A percentile compares a stretch with the other conserved stretches of the same genome.
These are phyloP conservation scores for Erithacus rubecula DNA, from an alignment of 2,797 vertebrate species.

Conservation along the genomic window DNA sequence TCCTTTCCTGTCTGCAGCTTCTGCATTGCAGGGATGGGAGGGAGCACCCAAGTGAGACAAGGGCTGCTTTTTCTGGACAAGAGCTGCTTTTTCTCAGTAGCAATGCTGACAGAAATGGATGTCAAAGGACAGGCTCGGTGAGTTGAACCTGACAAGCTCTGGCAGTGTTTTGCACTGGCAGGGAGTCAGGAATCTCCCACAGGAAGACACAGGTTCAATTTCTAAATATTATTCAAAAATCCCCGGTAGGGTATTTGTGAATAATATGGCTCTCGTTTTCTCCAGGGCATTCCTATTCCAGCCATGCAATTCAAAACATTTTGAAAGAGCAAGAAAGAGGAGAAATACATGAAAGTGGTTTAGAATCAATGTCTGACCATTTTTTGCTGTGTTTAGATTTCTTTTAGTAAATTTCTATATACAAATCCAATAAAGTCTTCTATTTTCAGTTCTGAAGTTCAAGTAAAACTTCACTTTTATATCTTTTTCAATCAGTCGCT, in stretches of 20 bases:
- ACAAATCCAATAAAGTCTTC: neutral
- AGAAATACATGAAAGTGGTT: neutral
- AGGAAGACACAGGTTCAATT: neutral
- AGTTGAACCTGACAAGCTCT: neutral
- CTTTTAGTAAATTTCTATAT: neutral
- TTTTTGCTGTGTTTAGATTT: neutral
- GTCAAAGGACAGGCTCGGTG: neutral
- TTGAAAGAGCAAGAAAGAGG: neutral
- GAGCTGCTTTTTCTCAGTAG: neutral
- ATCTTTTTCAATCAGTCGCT: neutral
- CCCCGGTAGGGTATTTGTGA: neutral
- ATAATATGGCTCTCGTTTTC: neutral
- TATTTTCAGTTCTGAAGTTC: neutral
- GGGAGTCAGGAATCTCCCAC: neutral
- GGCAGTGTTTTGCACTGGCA: neutral
- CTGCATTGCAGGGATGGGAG: neutral
- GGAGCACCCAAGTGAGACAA: neutral
- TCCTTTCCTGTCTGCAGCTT: neutral
- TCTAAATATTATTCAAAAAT: neutral
- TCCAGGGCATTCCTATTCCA: neutral
- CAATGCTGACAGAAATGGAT: neutral
- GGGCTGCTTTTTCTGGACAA: neutral
- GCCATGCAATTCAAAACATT: neutral
- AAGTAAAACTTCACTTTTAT: neutral
- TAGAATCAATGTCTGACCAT: neutral